Base-by-base conservation (phyloP, 1,140 invertebrate species). In the Pissodes strobi region DNA sequence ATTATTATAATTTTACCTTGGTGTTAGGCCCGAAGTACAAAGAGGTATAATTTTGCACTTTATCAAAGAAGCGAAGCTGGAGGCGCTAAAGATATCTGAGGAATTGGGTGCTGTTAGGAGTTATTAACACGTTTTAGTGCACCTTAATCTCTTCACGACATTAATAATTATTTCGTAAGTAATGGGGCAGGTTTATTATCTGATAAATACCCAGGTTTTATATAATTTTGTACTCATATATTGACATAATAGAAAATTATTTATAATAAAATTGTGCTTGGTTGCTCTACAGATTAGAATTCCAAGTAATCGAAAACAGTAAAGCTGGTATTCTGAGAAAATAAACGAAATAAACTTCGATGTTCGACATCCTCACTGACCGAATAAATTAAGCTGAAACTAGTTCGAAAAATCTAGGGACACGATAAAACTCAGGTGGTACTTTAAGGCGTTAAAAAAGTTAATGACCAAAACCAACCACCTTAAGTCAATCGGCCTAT, bases 1-100 rank as follows among this genome's bases (percentile, higher is more conserved):
- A 56, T 56, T 56, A 56, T 56, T 56, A 58, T 37, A 34, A 61
- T 51, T 37, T 22, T 34, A 52, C 49, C 49, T 52, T 52, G n/a
- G 34, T 52, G 49, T 38, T 34, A 18, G 22, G 27, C 34, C 27
- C 46, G 51, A 51, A 37, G 58, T 34, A 61, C 58, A 61, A 61
- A 61, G 58, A 51, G 45, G 58, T 61, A 61, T 61, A 61, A 61
- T 61, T 61, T 61, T 38, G 58, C 48, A 61, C 27, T 61, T 61
- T 51, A 61, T 61, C 58, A 61, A 61, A 61, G 13, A 23, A n/a
- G 23, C 45, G 43, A 13, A 58, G 21, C 58, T 43, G 25, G 13
- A 49, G 58, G 58, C 58, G 58, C 34, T 51, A 22, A 58, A 19
- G 43, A 37, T 13, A 56, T 46, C 41, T 58, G 39, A 58, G 38